Percentiles rank a stretch among this genome's conserved stretches.
Conservation (phyloP, 1,140 invertebrate species). For the Idris sp. region DNA sequence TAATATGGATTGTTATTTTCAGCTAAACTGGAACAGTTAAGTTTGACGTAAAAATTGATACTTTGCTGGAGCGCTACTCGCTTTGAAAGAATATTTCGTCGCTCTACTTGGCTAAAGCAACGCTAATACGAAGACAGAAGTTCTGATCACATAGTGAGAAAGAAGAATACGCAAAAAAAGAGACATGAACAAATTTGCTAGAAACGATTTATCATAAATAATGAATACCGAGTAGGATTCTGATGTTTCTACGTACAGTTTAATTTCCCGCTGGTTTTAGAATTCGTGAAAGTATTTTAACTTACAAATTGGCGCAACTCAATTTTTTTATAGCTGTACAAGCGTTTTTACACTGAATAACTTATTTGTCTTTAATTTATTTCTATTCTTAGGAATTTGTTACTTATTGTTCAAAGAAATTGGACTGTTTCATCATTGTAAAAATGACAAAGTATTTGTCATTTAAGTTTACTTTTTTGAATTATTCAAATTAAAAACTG, state of each 20-base stretch:
- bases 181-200: slow-evolving; percentile 38
- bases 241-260: slow-evolving; percentile 48
- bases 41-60: slow-evolving; percentile 59
- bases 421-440: too few species aligned
- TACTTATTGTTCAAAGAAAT: too few species aligned
- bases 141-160: slow-evolving; percentile 62
- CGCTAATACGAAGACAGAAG: slow-evolving; percentile 69
- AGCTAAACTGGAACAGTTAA: slow-evolving; percentile 75
- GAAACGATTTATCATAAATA: slow-evolving; percentile 26
- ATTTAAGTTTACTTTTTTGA: too few species aligned
- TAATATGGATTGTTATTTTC: too few species aligned
- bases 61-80: slow-evolving; percentile 50
- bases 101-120: slow-evolving; percentile 76
- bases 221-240: slow-evolving; percentile 24
- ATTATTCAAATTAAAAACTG: too few species aligned
- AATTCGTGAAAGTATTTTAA: slow-evolving; percentile 48
- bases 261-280: slow-evolving; percentile 49
- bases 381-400: too few species aligned
- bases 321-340: slow-evolving; percentile 30
- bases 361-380: too few species aligned
- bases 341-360: slow-evolving; percentile 22
- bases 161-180: slow-evolving; percentile 11
- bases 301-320: slow-evolving; percentile 56
- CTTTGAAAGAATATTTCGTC: slow-evolving; percentile 74
- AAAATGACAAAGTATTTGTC: too few species aligned